These are phyloP conservation scores for Loxodonta africana DNA, from an alignment of 2,113 vertebrate species.

Conservation along the genomic window DNA sequence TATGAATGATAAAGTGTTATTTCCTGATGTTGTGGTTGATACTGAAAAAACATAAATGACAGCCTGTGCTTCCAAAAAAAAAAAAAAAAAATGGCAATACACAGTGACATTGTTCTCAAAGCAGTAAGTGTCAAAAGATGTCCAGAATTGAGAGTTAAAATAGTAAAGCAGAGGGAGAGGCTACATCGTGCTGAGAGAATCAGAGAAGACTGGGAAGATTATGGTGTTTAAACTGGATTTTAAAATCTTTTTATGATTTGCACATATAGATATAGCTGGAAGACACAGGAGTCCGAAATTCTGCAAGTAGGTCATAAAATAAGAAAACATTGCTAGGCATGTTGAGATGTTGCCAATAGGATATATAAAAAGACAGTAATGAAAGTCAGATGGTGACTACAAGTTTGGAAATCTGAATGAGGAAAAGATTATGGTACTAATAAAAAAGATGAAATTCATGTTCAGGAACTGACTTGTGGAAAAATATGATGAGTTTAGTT, in stretches of 20 bases:
- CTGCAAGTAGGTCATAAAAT: conserved; percentile 31
- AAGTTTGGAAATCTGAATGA: background rate
- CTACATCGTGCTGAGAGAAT: background rate
- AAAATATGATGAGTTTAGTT: conserved; percentile 9
- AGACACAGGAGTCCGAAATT: background rate
- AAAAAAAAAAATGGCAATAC: background rate
- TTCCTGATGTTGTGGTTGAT: background rate
- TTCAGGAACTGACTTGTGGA: background rate
- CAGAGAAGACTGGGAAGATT: background rate
- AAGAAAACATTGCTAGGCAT: background rate
- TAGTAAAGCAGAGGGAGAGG: background rate
- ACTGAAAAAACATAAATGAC: background rate
- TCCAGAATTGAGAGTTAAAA: background rate
- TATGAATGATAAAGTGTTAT: background rate
- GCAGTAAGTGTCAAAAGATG: background rate
- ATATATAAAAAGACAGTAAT: conserved; percentile 28
- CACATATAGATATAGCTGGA: background rate
- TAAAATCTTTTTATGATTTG: conserved; percentile 53
- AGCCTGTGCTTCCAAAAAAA: background rate
- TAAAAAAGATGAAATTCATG: conserved; percentile 25
- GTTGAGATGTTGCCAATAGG: background rate
- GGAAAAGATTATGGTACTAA: background rate
- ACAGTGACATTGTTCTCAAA: background rate
- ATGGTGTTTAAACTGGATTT: conserved; percentile 17
- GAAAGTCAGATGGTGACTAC: conserved; percentile 29